Conservation (phyloP, 2,797 vertebrate species). For the Lacerta agilis region DNA sequence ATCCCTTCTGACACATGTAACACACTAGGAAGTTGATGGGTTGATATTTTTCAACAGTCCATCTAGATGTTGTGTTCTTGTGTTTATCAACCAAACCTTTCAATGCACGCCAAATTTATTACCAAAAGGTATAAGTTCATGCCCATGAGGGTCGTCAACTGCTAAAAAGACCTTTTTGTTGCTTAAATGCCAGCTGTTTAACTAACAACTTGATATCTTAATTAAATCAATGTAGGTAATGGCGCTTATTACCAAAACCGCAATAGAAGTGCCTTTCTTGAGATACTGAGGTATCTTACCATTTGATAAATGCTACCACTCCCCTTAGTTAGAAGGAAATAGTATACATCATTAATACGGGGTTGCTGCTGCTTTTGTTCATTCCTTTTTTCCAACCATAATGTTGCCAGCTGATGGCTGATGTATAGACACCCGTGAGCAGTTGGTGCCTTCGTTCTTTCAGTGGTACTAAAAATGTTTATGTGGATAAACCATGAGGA, state of each 20-base stretch:
- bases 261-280: background rate
- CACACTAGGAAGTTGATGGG: conserved; percentile 39
- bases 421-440: background rate
- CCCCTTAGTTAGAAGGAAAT: background rate
- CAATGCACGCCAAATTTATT: background rate
- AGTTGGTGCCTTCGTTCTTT: conserved; percentile 1
- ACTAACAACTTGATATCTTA: background rate
- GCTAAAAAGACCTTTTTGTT: background rate
- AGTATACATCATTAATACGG: too few relatives aligned
- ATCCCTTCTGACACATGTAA: conserved; percentile 52
- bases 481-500: conserved; percentile 11
- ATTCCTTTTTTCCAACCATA: background rate
- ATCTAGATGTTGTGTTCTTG: background rate
- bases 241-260: background rate
- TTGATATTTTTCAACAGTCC: conserved; percentile 40
- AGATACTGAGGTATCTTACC: background rate
- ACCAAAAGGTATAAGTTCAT: conserved; percentile 6
- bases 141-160: background rate
- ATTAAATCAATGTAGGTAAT: background rate
- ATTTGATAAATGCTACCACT: background rate
- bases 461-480: background rate
- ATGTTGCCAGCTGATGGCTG: conserved; percentile 44
- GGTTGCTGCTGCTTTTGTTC: too few relatives aligned
- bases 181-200: background rate
- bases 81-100: conserved; percentile 39